Conservation (phyloP, 2,113 vertebrate species). For the Guaruba guarouba region DNA sequence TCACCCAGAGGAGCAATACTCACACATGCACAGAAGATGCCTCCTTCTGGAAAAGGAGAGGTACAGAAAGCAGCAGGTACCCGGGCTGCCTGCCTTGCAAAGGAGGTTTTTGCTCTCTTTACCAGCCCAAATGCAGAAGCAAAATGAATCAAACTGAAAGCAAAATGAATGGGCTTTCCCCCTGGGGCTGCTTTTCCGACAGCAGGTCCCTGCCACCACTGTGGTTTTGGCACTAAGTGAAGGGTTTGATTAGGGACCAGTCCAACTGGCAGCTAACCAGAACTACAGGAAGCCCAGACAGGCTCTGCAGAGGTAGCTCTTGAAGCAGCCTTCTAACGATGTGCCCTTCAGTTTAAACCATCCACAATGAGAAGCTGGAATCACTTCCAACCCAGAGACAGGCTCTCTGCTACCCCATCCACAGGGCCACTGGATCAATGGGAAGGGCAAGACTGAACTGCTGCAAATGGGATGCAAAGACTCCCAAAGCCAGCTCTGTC, state of each 20-base stretch:
- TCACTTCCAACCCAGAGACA: background rate
- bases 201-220: background rate
- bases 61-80: background rate
- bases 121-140: background rate
- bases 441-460: background rate
- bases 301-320: constrained; percentile 8
- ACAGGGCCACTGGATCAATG: accelerated
- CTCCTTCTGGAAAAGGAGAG: background rate
- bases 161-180: background rate
- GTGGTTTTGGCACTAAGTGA: background rate
- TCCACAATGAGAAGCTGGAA: background rate
- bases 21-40: background rate
- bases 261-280: background rate
- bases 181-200: accelerated
- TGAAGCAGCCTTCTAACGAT: background rate
- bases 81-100: background rate
- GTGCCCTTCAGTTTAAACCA: background rate
- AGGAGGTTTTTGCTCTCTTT: background rate
- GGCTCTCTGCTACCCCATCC: background rate
- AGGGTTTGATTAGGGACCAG: background rate
- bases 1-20: background rate
- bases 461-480: accelerated
- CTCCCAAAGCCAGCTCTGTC: background rate
- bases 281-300: background rate
- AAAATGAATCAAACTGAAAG: background rate